phyloP scores from a whole-genome alignment of 1,140 invertebrate species.

The Muscidifurax raptorellus region DNA sequence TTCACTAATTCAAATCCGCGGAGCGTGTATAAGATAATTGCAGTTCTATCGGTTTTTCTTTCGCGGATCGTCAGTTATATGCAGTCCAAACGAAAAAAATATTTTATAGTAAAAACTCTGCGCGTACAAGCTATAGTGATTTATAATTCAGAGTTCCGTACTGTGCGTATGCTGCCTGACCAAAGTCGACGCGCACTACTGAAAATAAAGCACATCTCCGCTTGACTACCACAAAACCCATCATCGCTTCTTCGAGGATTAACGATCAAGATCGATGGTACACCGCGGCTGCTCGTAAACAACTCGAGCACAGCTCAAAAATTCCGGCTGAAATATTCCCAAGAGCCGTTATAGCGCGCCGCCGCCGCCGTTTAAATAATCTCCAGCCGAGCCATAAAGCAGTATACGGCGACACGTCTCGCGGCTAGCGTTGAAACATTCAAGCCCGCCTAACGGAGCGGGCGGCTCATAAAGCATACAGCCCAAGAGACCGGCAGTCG shows the following conservation, averaged over 20 bases:
- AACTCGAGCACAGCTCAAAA: neutral
- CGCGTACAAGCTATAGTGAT: neutral
- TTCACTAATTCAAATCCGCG: constrained; percentile 11
- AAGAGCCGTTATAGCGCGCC: neutral
- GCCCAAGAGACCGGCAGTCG: no score
- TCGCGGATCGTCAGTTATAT: no score
- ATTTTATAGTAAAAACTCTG: neutral
- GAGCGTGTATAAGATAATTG: neutral
- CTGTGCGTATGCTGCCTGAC: no score
- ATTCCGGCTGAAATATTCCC: neutral
- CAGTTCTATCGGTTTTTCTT: neutral
- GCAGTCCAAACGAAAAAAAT: neutral
- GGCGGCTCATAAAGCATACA: neutral
- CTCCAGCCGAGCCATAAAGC: neutral
- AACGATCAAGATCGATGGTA: neutral
- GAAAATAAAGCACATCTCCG: neutral
- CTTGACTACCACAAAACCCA: neutral
- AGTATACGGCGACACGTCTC: neutral
- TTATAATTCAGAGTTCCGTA: no score
- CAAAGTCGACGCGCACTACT: no score
- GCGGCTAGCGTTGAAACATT: neutral
- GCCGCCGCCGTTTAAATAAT: neutral
- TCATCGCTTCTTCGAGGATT: neutral
- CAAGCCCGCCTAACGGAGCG: neutral
- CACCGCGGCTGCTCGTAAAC: neutral